phyloP scores from a whole-genome alignment of 1,140 invertebrate genomes.

The Bombus terrestris region DNA sequence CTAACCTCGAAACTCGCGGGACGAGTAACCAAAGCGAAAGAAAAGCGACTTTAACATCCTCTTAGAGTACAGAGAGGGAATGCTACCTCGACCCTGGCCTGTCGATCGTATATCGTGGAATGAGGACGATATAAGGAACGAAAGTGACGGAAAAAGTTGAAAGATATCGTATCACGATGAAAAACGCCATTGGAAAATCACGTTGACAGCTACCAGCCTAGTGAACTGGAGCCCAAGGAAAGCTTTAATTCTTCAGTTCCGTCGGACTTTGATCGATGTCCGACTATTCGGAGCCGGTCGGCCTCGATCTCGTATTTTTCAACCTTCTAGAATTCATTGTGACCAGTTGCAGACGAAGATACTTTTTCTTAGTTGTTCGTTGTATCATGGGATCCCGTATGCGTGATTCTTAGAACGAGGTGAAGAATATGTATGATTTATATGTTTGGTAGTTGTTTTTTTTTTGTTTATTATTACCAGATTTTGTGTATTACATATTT shows the following conservation, averaged over 20 bases:
- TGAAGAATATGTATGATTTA: too few relatives aligned
- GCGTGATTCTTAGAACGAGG: neutral
- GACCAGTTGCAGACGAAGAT: neutral
- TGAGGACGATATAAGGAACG: neutral
- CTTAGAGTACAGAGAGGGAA: neutral
- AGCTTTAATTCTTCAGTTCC: conserved; percentile 7
- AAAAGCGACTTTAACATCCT: neutral
- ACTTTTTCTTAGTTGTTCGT: neutral
- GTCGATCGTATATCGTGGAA: neutral
- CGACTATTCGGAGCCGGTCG: neutral
- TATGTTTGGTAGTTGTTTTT: neutral
- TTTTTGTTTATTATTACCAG: too few relatives aligned
- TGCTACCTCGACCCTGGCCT: neutral
- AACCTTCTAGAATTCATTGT: conserved; percentile 14
- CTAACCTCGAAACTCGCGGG: neutral
- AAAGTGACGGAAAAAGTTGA: neutral
- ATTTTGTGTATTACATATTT: too few relatives aligned
- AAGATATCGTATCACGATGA: neutral
- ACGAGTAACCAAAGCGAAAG: neutral
- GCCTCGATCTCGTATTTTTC: conserved; percentile 7
- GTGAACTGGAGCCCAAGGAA: neutral
- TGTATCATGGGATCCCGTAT: too few relatives aligned
- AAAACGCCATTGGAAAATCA: neutral
- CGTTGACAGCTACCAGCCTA: neutral
- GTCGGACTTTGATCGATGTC: conserved; percentile 27